Evolutionary conservation across 1,140 invertebrate species (phyloP).

Genomic region (Anastrepha obliqua): DNA sequence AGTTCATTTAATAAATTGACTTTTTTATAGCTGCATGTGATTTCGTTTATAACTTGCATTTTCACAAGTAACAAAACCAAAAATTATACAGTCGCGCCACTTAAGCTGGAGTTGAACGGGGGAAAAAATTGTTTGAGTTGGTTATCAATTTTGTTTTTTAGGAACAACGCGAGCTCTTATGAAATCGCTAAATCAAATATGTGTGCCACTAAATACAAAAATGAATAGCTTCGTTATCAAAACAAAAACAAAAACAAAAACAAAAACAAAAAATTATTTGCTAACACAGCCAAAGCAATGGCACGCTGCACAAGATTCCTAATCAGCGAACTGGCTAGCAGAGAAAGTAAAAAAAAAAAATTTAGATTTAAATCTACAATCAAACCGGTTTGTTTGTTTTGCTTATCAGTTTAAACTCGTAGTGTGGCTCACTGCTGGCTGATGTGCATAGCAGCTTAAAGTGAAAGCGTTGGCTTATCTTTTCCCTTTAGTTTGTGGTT

Average conservation of each 20-base stretch:
- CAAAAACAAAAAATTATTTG: not conserved
- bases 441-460: no score
- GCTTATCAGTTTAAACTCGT: no score
- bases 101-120: no score
- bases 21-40: not conserved
- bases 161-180: not conserved
- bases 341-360: not conserved
- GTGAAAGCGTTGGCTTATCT: no score
- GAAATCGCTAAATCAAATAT: not conserved
- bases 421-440: no score
- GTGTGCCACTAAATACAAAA: not conserved
- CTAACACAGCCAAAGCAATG: not conserved
- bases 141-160: not conserved
- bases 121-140: not conserved
- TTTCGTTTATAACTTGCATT: not conserved
- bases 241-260: not conserved
- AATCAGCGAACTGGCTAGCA: not conserved
- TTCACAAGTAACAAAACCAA: not conserved
- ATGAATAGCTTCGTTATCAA: not conserved
- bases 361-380: not conserved
- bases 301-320: no score
- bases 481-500: no score
- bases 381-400: no score
- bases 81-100: not conserved
- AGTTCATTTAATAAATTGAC: slow-evolving; percentile 1